These are phyloP conservation scores for Lutraria rhynchaena DNA, from an alignment of 1,140 invertebrate species.

Conservation along the genomic window DNA sequence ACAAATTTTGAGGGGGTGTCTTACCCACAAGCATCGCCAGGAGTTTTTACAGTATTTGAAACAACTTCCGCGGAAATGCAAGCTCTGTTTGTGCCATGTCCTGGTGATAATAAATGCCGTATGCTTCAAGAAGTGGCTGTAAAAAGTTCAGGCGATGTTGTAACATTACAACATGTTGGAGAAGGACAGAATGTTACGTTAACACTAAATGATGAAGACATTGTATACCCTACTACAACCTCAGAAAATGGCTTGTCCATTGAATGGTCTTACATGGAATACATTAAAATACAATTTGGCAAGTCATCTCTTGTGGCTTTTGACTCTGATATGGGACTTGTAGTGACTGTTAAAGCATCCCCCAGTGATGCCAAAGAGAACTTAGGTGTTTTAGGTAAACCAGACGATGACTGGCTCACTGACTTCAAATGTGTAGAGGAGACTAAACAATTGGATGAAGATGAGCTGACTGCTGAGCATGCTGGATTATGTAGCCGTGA, in stretches of 20 bases:
- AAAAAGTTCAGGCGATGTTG: not conserved
- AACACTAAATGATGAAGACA: not conserved
- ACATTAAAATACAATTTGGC: slow-evolving; percentile 14
- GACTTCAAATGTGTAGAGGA: slow-evolving; percentile 24
- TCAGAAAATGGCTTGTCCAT: slow-evolving; percentile 2
- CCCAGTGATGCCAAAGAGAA: slow-evolving; percentile 6
- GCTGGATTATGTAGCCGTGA: slow-evolving; percentile 18
- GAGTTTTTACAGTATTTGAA: slow-evolving; percentile 57
- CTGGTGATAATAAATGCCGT: slow-evolving; percentile 51
- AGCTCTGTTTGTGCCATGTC: slow-evolving; percentile 64
- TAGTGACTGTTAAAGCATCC: slow-evolving; percentile 8
- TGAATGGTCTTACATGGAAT: slow-evolving; percentile 1
- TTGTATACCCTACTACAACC: slow-evolving; percentile 16
- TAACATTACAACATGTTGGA: slow-evolving; percentile 36
- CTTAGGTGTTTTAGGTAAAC: slow-evolving; percentile 37
- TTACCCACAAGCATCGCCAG: slow-evolving; percentile 52
- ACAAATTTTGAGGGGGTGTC: slow-evolving; percentile 65
- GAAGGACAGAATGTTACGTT: slow-evolving; percentile 18
- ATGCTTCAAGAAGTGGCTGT: slow-evolving; percentile 35
- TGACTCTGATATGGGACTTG: slow-evolving; percentile 37
- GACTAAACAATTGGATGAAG: not conserved
- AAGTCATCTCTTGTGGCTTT: slow-evolving; percentile 14
- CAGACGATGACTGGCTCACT: slow-evolving; percentile 30
- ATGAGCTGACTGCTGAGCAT: slow-evolving; percentile 20
- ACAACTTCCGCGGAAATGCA: slow-evolving; percentile 39